Percentiles rank a stretch among this genome's conserved stretches.
Conservation (phyloP, 2,888 invertebrate genomes). For the Drosophila koepferae region DNA sequence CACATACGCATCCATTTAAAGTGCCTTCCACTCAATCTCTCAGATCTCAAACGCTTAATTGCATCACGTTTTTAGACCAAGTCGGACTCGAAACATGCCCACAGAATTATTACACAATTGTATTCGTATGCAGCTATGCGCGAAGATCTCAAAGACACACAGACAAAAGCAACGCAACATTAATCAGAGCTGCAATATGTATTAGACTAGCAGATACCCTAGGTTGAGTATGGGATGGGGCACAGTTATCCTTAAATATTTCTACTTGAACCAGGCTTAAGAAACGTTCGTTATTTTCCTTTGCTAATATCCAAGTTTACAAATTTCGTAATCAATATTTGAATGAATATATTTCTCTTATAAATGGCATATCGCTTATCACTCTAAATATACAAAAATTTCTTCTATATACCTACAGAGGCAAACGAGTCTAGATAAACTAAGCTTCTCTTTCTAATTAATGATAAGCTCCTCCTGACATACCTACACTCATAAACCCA, state of each 20-base stretch:
- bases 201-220: neutral
- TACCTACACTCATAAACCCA: neutral
- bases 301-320: neutral
- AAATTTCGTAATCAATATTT: neutral
- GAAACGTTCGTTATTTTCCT: neutral
- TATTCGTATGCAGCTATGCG: conserved; percentile 31
- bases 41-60: conserved; percentile 70
- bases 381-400: too few relatives aligned
- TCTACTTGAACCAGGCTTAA: too few relatives aligned
- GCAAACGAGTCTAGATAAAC: too few relatives aligned
- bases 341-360: neutral
- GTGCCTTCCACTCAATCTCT: conserved; percentile 53
- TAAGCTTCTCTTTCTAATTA: neutral
- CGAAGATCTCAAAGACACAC: conserved; percentile 29
- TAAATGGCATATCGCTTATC: neutral
- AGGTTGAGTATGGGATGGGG: too few relatives aligned
- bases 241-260: too few relatives aligned
- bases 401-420: too few relatives aligned
- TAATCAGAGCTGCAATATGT: neutral
- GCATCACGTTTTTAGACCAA: conserved; percentile 81
- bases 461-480: neutral
- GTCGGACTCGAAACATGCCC: conserved; percentile 39
- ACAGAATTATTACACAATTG: conserved; percentile 77
- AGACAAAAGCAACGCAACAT: conserved; percentile 3
- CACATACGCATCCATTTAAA: conserved; percentile 32